Conservation (phyloP, 2,113 vertebrate species). For the Gopherus flavomarginatus region DNA sequence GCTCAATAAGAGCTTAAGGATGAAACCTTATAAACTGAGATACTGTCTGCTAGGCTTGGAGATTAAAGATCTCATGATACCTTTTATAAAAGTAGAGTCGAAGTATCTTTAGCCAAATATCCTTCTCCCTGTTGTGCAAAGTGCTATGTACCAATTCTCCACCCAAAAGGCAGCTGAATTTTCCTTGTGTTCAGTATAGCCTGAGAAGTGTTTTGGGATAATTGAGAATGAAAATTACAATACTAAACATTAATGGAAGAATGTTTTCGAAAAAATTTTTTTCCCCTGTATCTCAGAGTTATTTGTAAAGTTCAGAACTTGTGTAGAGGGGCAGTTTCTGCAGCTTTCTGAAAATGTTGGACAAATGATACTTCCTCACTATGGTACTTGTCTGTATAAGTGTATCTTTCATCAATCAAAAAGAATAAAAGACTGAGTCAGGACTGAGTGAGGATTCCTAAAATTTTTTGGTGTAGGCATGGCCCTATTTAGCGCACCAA, state of each 20-base stretch:
- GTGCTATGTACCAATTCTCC: background rate
- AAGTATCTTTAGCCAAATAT: conserved; percentile 34
- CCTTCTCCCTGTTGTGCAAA: conserved; percentile 1
- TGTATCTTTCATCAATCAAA: background rate
- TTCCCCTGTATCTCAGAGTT: background rate
- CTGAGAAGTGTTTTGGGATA: background rate
- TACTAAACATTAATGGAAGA: background rate
- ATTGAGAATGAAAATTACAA: conserved; percentile 1
- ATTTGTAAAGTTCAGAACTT: background rate
- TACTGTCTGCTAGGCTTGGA: conserved; percentile 33
- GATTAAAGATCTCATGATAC: conserved; percentile 60
- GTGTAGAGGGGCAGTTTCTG: background rate
- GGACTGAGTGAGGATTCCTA: background rate
- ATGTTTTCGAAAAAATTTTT: background rate
- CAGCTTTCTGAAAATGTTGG: background rate
- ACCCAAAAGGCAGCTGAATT: background rate
- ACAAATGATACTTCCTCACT: background rate
- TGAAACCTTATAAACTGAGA: conserved; percentile 34
- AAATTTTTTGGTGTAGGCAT: background rate
- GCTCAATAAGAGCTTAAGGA: conserved; percentile 39
- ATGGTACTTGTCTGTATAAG: background rate
- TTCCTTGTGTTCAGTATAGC: conserved; percentile 1
- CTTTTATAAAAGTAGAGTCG: conserved; percentile 17
- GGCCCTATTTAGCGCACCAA: background rate
- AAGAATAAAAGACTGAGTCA: background rate